A percentile compares a stretch with the other conserved stretches of the same genome.
Conservation (phyloP, 2,888 invertebrate species). For the Ichneumoninae sp. region DNA sequence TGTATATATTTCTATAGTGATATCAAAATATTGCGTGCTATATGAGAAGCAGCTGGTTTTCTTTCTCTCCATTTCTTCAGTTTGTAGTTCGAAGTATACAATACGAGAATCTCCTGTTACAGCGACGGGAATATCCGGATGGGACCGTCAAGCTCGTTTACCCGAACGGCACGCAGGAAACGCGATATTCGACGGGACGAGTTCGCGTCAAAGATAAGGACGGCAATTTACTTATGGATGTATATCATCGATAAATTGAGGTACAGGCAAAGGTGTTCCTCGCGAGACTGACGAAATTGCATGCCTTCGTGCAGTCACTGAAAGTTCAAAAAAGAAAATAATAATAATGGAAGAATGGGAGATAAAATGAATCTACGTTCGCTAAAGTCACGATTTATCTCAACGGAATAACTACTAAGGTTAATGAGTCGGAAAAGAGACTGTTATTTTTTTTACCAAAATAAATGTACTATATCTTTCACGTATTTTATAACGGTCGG, state of each 20-base stretch:
- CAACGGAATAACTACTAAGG: not conserved
- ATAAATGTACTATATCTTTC: constrained; percentile 54
- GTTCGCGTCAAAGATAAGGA: constrained; percentile 94
- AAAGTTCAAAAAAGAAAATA: not conserved
- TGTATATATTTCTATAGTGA: too few relatives aligned
- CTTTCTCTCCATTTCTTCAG: constrained; percentile 27
- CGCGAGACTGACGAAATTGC: constrained; percentile 14
- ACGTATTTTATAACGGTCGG: constrained; percentile 43
- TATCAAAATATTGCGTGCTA: too few relatives aligned
- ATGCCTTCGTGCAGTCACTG: constrained; percentile 1
- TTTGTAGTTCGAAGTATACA: constrained; percentile 21
- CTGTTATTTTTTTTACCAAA: constrained; percentile 43
- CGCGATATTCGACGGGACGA: constrained; percentile 95
- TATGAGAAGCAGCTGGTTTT: constrained; percentile 1
- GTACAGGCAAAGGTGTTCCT: not conserved
- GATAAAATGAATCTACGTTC: constrained; percentile 1
- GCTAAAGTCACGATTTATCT: constrained; percentile 29
- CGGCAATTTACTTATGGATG: constrained; percentile 93
- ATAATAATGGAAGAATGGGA: not conserved
- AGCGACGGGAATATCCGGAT: constrained; percentile 96
- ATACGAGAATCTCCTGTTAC: constrained; percentile 66
- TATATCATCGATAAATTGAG: constrained; percentile 73
- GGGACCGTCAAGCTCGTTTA: constrained; percentile 96
- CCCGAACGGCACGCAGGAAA: constrained; percentile 95
- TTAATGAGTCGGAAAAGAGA: constrained; percentile 41